phyloP scores from a whole-genome alignment of 1,140 invertebrate species.

The Drusus annulatus region DNA sequence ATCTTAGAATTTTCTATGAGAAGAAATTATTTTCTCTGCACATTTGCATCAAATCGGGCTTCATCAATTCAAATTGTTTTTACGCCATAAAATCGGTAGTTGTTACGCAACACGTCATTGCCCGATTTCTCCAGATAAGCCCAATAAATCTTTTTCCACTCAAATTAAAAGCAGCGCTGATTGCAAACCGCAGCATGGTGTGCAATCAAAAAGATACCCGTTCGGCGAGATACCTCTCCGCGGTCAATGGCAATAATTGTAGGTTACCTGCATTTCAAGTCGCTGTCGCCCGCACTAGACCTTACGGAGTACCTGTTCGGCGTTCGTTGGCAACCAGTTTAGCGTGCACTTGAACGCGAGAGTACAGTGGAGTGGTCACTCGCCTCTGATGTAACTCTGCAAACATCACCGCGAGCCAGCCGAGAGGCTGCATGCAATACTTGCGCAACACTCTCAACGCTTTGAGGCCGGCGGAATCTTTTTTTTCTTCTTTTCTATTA shows the following conservation, averaged over 20 bases:
- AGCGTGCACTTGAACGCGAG: conserved; percentile 37
- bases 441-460: conserved; percentile 19
- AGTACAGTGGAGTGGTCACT: background rate
- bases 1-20: background rate
- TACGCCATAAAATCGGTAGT: no score
- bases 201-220: no score
- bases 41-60: no score
- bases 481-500: no score
- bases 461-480: background rate
- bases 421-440: conserved; percentile 25
- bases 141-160: no score
- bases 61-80: no score
- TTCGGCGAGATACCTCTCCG: background rate
- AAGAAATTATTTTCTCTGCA: background rate
- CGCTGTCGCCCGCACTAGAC: no score
- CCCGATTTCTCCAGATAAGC: no score
- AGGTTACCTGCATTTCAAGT: background rate
- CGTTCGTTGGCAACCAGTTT: background rate
- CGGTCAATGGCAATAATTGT: background rate
- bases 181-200: no score
- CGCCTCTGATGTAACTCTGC: conserved; percentile 27
- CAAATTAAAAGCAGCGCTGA: no score
- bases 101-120: no score
- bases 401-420: conserved; percentile 23
- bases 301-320: background rate